Conservation (phyloP, 2,797 vertebrate species). For the Allobates femoralis region DNA sequence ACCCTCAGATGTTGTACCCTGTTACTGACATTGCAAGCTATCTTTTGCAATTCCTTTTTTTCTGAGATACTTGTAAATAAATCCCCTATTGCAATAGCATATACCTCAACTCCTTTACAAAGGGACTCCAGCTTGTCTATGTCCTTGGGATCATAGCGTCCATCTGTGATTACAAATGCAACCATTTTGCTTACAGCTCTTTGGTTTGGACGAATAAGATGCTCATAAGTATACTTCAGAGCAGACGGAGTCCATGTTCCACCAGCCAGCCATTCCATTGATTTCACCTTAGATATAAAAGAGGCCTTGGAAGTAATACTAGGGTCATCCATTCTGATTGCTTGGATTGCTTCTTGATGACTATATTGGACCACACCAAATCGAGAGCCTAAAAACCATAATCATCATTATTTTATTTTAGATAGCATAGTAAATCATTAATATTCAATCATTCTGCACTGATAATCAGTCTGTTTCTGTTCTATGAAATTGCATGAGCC, state of each 20-base stretch:
- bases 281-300: constrained; percentile 65
- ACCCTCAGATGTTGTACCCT: constrained; percentile 63
- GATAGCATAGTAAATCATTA: background rate
- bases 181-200: constrained; percentile 60
- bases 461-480: background rate
- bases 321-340: constrained; percentile 63
- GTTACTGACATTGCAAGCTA: constrained; percentile 59
- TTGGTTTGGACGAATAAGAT: constrained; percentile 61
- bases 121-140: constrained; percentile 62
- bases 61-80: constrained; percentile 53
- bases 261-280: constrained; percentile 61
- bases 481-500: background rate
- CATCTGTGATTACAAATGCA: constrained; percentile 67
- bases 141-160: constrained; percentile 66
- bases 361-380: constrained; percentile 66
- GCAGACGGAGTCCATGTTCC: constrained; percentile 62
- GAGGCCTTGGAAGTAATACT: constrained; percentile 58
- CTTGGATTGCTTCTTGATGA: constrained; percentile 63
- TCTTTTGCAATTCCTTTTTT: constrained; percentile 58
- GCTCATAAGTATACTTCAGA: constrained; percentile 60
- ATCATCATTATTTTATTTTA: background rate
- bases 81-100: constrained; percentile 60
- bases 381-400: constrained; percentile 40
- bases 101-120: constrained; percentile 64
- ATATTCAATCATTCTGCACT: background rate